Conservation (phyloP, 2,888 invertebrate species). For the Thymelicus sylvestris region DNA sequence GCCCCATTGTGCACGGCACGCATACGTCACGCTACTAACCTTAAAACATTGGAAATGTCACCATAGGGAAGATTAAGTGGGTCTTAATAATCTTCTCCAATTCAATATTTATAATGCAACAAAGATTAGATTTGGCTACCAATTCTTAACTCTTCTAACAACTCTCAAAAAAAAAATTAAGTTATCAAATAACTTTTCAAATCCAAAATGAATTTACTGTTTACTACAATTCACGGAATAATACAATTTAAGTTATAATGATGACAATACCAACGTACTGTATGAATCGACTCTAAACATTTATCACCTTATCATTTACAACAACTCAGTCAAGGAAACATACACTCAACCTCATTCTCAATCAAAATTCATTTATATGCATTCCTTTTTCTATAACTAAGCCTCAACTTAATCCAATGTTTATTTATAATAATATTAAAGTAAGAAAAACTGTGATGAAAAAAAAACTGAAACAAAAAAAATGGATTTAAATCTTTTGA, state of each 20-base stretch:
- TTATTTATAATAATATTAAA: not conserved
- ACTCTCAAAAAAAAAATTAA: too few species aligned
- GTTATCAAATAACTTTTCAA: too few species aligned
- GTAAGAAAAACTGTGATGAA: not conserved
- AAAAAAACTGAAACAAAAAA: not conserved
- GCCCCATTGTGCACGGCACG: constrained; percentile 2
- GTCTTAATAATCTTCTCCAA: not conserved
- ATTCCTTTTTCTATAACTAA: too few species aligned
- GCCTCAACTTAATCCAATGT: too few species aligned
- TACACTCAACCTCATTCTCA: constrained; percentile 23
- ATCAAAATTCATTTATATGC: not conserved
- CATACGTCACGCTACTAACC: constrained; percentile 15
- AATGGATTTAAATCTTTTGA: too few species aligned
- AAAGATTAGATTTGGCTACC: too few species aligned
- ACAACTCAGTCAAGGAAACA: not conserved
- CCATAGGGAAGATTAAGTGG: not conserved
- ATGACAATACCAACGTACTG: constrained; percentile 9
- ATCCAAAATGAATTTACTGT: too few species aligned
- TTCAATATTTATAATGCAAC: too few species aligned
- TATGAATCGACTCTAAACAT: constrained; percentile 3
- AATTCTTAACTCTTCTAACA: too few species aligned
- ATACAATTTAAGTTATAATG: not conserved
- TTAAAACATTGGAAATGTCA: not conserved
- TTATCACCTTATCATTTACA: not conserved
- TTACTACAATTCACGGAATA: not conserved